These are phyloP conservation scores for Emydoidea blandingii DNA, from an alignment of 2,797 vertebrate genomes.

Conservation along the genomic window DNA sequence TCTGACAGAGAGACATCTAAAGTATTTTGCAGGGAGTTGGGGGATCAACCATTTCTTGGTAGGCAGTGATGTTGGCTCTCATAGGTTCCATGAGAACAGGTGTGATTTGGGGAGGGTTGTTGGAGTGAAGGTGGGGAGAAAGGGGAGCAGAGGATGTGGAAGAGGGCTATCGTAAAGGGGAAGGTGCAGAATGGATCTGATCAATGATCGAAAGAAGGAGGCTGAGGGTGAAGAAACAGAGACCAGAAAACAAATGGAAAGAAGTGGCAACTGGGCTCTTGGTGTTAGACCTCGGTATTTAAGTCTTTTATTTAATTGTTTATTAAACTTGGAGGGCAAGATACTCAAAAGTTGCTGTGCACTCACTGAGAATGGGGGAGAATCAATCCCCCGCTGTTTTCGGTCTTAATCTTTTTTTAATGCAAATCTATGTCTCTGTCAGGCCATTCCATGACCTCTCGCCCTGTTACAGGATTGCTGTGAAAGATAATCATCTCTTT, in stretches of 20 bases:
- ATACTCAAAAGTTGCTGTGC: background rate
- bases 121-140: background rate
- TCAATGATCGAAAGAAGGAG: background rate
- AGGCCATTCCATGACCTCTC: conserved; percentile 29
- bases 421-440: background rate
- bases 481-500: conserved; percentile 19
- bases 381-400: background rate
- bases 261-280: background rate
- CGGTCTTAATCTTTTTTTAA: background rate
- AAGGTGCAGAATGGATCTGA: too few relatives aligned
- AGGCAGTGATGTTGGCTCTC: background rate
- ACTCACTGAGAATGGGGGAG: background rate
- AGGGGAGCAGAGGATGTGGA: background rate
- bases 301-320: background rate
- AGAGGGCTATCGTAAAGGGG: rapidly evolving
- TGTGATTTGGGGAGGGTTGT: rapidly evolving
- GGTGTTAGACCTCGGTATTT: background rate
- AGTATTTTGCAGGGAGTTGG: background rate
- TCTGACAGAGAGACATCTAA: background rate
- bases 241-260: background rate
- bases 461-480: background rate
- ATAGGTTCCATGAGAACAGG: background rate
- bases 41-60: background rate
- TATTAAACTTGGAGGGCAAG: background rate
- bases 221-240: background rate